Evolutionary conservation across 2,113 vertebrate genomes (phyloP), one percentile per base, ranked within the genome.

Genomic region (Psilopsiagon aurifrons): DNA sequence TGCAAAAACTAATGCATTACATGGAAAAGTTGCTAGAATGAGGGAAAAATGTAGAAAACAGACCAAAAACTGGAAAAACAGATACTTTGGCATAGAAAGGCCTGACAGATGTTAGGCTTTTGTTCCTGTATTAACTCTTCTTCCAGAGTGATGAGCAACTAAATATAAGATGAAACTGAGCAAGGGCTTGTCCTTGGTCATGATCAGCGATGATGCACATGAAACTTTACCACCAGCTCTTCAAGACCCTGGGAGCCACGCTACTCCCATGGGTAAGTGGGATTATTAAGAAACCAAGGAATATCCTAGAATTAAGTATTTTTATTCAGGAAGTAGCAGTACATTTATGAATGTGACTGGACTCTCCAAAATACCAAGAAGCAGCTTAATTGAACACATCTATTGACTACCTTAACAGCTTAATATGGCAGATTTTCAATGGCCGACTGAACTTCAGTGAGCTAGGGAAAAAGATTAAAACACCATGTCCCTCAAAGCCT

Each of bases 191-290:
- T 90, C 63, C 74, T 57, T 71, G 41, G 54, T 17, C 54, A 25
- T 0, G 0, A 35, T 4, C 41, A n/a, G 24, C 41, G 49, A 3
- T 69, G 41, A 11, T 33, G n/a, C 71, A 83, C 71, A 46, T 49
- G 57, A 37, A 47, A 63, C 51, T 51, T 74, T 28, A 14, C 6
- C 6, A 3, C 3, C 41, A 71, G 29, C 76, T 85, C 16, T 7
- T 68, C 52, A 9, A 63, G 62, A 67, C 25, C 28, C 74, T 75
- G 55, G 43, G 60, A 39, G 22, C 28, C 44, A 33, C 23, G 46
- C 27, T 10, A 7, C 3, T 67, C 22, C 81, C 67, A 8, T 0
- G 1, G 41, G 54, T 11, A 49, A 8, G 8, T 1, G 13, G 10
- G 68, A 4, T 54, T 6, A 13, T 1, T 22, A 43, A 25, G 70